Percentiles rank a stretch among this genome's conserved stretches.
phyloP scores from a whole-genome alignment of 37 sponge, comb jelly and placozoan species.

The Hexactinellida sp. region DNA sequence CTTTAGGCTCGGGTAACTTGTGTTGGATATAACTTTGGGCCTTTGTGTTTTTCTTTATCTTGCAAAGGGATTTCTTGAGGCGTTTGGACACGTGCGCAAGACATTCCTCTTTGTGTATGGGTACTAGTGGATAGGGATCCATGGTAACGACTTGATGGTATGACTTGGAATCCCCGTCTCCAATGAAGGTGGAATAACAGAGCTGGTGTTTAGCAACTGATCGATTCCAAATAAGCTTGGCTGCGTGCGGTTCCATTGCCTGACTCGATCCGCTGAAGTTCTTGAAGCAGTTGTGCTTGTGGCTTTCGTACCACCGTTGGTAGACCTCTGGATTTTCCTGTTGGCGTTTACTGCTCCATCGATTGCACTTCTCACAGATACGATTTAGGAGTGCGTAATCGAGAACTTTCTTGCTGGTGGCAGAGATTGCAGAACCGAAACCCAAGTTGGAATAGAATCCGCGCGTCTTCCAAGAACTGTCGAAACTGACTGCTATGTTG shows the following conservation, averaged over 20 bases:
- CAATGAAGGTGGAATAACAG: neutral
- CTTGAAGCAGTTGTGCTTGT: neutral
- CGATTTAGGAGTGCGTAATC: conserved; percentile 9
- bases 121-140: neutral
- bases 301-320: neutral
- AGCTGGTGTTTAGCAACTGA: neutral
- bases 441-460: neutral
- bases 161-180: neutral
- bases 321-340: neutral
- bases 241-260: neutral
- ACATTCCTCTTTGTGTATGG: neutral
- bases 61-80: neutral
- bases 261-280: neutral
- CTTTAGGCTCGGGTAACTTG: neutral
- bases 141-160: neutral
- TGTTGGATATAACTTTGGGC: neutral
- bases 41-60: neutral
- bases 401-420: neutral
- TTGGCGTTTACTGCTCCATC: neutral
- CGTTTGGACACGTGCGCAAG: neutral
- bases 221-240: neutral
- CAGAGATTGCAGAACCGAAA: neutral
- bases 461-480: neutral
- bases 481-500: neutral
- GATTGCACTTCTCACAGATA: neutral